phyloP scores from a whole-genome alignment of 2,888 invertebrate genomes.

The Altica lythri region DNA sequence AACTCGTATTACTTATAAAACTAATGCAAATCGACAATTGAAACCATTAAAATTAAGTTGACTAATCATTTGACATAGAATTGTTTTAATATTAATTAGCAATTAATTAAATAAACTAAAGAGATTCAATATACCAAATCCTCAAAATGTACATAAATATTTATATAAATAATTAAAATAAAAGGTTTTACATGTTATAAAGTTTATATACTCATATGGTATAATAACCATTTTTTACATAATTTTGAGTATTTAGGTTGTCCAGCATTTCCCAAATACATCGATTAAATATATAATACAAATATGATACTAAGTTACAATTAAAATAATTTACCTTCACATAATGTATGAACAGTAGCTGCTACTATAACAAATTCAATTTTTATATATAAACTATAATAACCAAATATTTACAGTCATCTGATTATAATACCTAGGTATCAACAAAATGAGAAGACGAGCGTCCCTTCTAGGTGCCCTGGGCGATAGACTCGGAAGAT shows the following conservation, averaged over 20 bases:
- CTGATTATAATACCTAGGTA: too few relatives aligned
- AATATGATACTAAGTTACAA: constrained; percentile 13
- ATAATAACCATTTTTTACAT: constrained; percentile 7
- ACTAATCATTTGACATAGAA: too few relatives aligned
- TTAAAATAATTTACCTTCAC: constrained; percentile 19
- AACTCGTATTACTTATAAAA: too few relatives aligned
- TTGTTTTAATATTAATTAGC: too few relatives aligned
- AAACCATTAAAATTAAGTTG: too few relatives aligned
- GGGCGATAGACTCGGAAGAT: too few relatives aligned
- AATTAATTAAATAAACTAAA: too few relatives aligned
- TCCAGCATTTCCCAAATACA: constrained; percentile 21
- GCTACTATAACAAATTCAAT: background rate
- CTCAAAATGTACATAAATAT: background rate
- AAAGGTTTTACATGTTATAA: background rate
- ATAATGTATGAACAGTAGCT: background rate
- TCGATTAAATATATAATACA: constrained; percentile 19
- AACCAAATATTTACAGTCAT: too few relatives aligned
- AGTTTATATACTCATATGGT: constrained; percentile 3
- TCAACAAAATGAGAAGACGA: too few relatives aligned
- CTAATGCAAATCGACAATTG: too few relatives aligned
- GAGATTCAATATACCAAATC: constrained; percentile 8
- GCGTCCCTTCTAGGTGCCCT: too few relatives aligned
- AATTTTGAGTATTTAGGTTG: constrained; percentile 14
- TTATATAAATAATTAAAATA: background rate
- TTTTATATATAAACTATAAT: background rate